phyloP scores from a whole-genome alignment of 1,140 invertebrate genomes.

The Eriocheir sinensis region DNA sequence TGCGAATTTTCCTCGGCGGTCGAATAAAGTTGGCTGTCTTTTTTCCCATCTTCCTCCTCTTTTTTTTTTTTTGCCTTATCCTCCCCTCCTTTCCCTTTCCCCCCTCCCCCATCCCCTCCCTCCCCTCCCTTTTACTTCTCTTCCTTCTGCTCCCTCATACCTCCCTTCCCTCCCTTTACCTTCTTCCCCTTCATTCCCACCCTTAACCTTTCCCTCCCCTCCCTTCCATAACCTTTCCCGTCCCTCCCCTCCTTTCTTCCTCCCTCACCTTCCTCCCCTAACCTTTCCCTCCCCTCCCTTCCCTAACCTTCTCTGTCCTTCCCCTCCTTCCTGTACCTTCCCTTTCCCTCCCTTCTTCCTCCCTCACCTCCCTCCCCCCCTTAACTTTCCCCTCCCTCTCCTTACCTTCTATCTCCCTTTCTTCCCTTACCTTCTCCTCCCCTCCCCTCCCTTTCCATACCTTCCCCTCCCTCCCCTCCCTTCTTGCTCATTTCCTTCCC shows the following conservation, averaged over 20 bases:
- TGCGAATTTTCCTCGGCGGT: conserved; percentile 20
- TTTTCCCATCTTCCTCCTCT: neutral
- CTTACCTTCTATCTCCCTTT: too few relatives aligned
- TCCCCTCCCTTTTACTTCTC: neutral
- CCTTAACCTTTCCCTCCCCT: too few relatives aligned
- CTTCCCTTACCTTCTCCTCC: neutral
- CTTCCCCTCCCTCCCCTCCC: neutral
- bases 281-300: neutral
- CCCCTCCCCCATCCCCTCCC: neutral
- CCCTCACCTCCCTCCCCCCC: neutral
- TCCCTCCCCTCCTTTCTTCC: neutral
- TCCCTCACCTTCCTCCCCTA: neutral
- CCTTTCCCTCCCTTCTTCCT: neutral
- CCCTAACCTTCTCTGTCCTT: too few relatives aligned
- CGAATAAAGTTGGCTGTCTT: conserved; percentile 6
- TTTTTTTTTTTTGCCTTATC: too few relatives aligned
- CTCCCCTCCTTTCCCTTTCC: neutral
- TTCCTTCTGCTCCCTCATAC: too few relatives aligned
- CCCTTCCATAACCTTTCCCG: too few relatives aligned
- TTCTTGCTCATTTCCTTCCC: too few relatives aligned
- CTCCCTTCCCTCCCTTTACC: neutral
- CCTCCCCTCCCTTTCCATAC: too few relatives aligned
- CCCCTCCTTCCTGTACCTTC: neutral
- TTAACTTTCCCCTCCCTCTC: neutral
- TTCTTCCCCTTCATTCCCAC: too few relatives aligned